Conservation (phyloP, 1,140 invertebrate genomes). For the Laupala kohalensis region DNA sequence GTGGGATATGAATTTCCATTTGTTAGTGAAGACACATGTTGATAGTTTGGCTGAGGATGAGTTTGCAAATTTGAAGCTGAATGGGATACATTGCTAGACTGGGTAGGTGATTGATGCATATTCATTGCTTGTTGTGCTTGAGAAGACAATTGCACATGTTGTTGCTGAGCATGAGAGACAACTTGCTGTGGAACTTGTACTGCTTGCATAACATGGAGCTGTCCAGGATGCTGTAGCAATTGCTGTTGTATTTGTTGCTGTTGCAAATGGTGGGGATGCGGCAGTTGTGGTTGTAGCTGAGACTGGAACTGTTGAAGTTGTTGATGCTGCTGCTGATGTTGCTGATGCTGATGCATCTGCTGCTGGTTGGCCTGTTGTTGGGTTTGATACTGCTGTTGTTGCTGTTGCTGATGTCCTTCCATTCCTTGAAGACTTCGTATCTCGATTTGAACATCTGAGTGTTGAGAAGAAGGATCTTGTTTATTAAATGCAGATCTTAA, state of each 20-base stretch:
- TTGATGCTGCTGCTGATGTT: not conserved
- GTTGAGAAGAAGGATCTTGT: not conserved
- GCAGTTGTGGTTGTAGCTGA: not conserved
- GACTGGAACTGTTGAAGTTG: not conserved
- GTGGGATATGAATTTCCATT: not conserved
- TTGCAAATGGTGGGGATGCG: not conserved
- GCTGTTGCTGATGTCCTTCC: not conserved
- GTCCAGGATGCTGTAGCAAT: not conserved
- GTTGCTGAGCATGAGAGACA: not conserved
- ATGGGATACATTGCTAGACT: not conserved
- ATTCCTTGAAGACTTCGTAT: not conserved
- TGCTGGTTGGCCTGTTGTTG: not conserved
- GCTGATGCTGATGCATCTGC: not conserved
- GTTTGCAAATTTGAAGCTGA: not conserved
- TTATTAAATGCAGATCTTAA: constrained; percentile 59
- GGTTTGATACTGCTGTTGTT: not conserved
- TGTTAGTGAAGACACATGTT: not conserved
- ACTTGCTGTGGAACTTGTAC: constrained; percentile 1
- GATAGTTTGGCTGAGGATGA: not conserved
- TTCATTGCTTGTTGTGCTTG: not conserved
- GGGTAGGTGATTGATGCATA: not conserved
- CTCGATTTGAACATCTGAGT: constrained; percentile 2
- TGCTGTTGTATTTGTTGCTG: not conserved
- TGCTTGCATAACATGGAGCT: not conserved
- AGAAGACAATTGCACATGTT: not conserved